Conservation (phyloP, 2,797 vertebrate genomes). For the Alfaro cultratus region DNA sequence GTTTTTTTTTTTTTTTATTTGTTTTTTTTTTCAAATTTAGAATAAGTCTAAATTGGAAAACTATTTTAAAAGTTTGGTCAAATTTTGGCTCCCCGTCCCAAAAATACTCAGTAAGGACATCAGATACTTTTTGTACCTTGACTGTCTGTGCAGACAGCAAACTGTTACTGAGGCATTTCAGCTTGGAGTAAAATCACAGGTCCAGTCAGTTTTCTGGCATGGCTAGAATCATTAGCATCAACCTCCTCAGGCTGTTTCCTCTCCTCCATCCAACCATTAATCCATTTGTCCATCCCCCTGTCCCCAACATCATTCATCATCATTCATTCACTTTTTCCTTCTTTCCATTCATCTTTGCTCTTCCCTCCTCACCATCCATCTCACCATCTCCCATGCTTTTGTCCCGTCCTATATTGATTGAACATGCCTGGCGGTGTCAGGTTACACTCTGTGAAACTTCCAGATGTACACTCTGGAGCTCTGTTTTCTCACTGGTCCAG, state of each 20-base stretch:
- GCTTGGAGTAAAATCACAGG: background rate
- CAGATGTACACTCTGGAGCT: slow-evolving; percentile 71
- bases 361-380: slow-evolving; percentile 13
- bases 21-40: background rate
- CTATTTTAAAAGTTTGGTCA: background rate
- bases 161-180: slow-evolving; percentile 17
- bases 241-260: slow-evolving; percentile 40
- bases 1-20: too few species aligned
- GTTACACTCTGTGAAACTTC: slow-evolving; percentile 60
- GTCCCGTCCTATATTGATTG: slow-evolving; percentile 58
- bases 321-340: slow-evolving; percentile 16
- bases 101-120: background rate
- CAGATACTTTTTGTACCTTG: background rate
- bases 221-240: background rate
- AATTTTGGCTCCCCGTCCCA: background rate
- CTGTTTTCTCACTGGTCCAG: slow-evolving; percentile 35
- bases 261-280: slow-evolving; percentile 36
- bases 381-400: slow-evolving; percentile 33
- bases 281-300: slow-evolving; percentile 9
- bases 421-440: slow-evolving; percentile 50
- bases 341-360: slow-evolving; percentile 50
- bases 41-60: background rate
- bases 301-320: slow-evolving; percentile 28
- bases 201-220: background rate
- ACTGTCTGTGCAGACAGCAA: background rate